These are phyloP conservation scores for Isichthys henryi DNA, from an alignment of 2,113 vertebrate genomes.

Conservation along the genomic window DNA sequence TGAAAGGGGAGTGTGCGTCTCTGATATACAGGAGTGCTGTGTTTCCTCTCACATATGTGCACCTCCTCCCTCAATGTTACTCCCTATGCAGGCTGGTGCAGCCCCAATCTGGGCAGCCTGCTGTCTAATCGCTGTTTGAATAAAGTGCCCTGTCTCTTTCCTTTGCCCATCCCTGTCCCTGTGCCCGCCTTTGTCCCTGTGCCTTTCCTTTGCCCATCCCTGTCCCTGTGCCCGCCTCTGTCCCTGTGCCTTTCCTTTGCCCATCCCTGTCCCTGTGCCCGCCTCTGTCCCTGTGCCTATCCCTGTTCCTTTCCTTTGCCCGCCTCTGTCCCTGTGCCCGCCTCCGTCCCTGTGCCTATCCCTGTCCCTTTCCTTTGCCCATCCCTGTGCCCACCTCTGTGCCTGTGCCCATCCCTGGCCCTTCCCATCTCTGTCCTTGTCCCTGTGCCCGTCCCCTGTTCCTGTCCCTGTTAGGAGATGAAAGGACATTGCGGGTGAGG, in stretches of 20 bases:
- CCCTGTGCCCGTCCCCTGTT: not conserved
- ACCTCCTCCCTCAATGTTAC: not conserved
- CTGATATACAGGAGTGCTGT: not conserved
- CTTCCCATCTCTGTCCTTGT: no score
- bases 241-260: not conserved
- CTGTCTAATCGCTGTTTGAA: not conserved
- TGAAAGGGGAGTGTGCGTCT: not conserved
- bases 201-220: no score
- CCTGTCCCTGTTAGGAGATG: not conserved
- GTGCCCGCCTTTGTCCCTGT: no score
- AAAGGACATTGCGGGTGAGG: not conserved
- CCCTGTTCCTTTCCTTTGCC: no score
- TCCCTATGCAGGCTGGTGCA: not conserved
- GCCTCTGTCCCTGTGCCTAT: not conserved
- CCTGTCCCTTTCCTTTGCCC: no score
- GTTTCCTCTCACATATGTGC: not conserved
- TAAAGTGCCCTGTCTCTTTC: not conserved
- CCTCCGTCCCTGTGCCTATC: no score
- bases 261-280: no score
- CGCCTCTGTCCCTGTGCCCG: no score
- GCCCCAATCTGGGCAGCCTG: not conserved
- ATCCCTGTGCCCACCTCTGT: no score
- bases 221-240: not conserved
- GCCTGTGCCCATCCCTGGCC: no score
- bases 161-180: no score